Percentiles rank a stretch among this genome's conserved stretches.
Evolutionary conservation across 1,140 invertebrate genomes (phyloP).

Genomic region (Bombus polaris): DNA sequence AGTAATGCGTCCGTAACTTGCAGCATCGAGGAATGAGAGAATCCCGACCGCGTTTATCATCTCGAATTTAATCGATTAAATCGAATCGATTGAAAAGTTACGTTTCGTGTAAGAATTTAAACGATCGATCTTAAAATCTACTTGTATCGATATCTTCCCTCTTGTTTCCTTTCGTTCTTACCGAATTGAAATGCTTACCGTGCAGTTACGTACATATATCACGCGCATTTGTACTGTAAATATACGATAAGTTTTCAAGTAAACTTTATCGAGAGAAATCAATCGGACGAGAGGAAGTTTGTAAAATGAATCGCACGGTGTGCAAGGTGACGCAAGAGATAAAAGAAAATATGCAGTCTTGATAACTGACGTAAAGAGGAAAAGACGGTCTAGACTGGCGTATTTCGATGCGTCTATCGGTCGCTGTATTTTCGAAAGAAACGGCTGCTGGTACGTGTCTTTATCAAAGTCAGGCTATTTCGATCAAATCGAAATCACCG

Average conservation of each 20-base stretch:
- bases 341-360: background rate
- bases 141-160: background rate
- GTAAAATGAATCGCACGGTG: background rate
- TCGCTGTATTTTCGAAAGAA: constrained; percentile 1
- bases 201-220: no score
- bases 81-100: background rate
- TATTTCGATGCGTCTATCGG: background rate
- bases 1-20: background rate
- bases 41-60: background rate
- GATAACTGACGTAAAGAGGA: background rate
- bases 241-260: background rate
- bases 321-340: background rate
- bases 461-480: constrained; percentile 52
- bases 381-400: background rate
- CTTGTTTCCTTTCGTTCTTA: background rate
- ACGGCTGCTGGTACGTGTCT: background rate
- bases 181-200: no score
- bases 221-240: no score
- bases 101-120: background rate
- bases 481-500: constrained; percentile 63
- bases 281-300: background rate
- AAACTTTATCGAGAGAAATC: background rate
- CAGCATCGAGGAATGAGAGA: background rate
- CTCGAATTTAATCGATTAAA: background rate
- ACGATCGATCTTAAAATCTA: background rate